phyloP scores from a whole-genome alignment of 2,888 invertebrate species.

The Corbicula japonica region DNA sequence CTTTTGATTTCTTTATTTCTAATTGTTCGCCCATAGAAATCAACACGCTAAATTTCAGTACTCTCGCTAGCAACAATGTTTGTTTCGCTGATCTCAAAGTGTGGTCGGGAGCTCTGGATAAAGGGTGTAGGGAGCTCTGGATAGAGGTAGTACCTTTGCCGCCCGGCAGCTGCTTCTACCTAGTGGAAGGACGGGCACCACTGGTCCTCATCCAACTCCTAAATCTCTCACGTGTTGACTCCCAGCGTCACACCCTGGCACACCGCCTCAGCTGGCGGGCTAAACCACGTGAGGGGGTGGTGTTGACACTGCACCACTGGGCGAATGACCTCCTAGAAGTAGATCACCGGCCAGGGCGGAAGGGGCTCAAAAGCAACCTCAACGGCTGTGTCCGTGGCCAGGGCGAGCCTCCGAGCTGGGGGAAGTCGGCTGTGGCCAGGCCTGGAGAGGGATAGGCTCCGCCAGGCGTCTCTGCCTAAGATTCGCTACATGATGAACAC shows the following conservation, averaged over 20 bases:
- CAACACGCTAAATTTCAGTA: too few relatives aligned
- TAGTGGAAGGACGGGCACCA: background rate
- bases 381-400: constrained; percentile 21
- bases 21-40: too few relatives aligned
- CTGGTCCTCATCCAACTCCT: constrained; percentile 29
- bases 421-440: constrained; percentile 19
- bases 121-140: too few relatives aligned
- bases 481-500: constrained; percentile 1
- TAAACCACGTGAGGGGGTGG: constrained; percentile 7
- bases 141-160: too few relatives aligned
- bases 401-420: background rate
- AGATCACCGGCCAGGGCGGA: constrained; percentile 16
- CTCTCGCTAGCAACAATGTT: too few relatives aligned
- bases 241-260: constrained; percentile 15
- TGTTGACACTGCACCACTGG: constrained; percentile 25
- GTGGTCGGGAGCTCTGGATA: too few relatives aligned
- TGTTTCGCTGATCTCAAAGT: too few relatives aligned
- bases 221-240: constrained; percentile 31
- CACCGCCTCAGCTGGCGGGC: constrained; percentile 21
- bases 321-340: background rate
- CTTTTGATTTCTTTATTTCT: too few relatives aligned
- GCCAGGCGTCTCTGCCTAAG: constrained; percentile 9
- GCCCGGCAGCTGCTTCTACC: too few relatives aligned
- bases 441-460: constrained; percentile 30
- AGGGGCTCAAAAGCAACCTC: constrained; percentile 1